Conservation (phyloP, 2,797 vertebrate genomes). For the Megaceryle alcyon region DNA sequence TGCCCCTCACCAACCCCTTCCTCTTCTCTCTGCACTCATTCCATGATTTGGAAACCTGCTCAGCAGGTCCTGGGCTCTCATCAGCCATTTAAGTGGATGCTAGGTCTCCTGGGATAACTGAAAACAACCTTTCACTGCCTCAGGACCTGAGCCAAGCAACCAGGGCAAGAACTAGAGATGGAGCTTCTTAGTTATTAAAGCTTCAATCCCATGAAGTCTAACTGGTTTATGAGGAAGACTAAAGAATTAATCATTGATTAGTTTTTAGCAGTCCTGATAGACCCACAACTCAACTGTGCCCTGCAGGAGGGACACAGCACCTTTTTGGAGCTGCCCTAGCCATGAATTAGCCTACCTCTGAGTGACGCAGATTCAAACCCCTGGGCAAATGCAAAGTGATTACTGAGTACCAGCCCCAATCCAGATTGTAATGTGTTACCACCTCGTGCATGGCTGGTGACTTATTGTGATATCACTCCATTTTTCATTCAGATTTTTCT, state of each 20-base stretch:
- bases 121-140: neutral
- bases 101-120: neutral
- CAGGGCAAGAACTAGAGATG: neutral
- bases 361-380: neutral
- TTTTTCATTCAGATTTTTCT: constrained; percentile 77
- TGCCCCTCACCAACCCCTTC: neutral
- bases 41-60: neutral
- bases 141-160: neutral
- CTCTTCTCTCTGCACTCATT: neutral
- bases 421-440: constrained; percentile 13
- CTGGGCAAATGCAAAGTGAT: neutral
- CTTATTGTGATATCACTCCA: constrained; percentile 62
- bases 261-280: neutral
- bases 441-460: neutral
- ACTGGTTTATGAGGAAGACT: neutral
- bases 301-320: neutral
- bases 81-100: neutral
- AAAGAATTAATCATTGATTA: neutral
- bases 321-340: neutral
- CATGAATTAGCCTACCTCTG: neutral
- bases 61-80: neutral
- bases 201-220: neutral
- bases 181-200: neutral
- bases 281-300: neutral
- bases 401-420: neutral